These are phyloP conservation scores for Eumaeus atala DNA, from an alignment of 1,140 invertebrate species.

Conservation along the genomic window DNA sequence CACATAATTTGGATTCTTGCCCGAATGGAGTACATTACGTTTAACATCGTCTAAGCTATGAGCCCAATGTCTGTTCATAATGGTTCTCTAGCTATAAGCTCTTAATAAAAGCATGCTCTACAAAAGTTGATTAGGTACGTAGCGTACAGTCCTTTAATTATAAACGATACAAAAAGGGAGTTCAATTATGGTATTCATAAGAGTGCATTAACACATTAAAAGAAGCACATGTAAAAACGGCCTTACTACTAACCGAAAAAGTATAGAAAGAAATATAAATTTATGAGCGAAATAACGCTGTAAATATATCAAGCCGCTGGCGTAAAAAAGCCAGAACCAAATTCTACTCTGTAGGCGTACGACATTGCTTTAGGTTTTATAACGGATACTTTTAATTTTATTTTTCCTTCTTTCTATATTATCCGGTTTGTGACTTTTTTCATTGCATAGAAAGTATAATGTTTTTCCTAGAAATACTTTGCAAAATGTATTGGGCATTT, in stretches of 20 bases:
- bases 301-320: constrained; percentile 10
- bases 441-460: background rate
- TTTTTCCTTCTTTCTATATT: constrained; percentile 2
- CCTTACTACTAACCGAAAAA: constrained; percentile 9
- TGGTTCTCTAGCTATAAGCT: no score
- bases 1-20: no score
- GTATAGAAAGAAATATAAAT: constrained; percentile 10
- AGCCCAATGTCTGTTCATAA: no score
- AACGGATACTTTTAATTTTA: constrained; percentile 10
- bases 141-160: no score
- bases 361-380: constrained; percentile 10
- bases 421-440: constrained; percentile 4
- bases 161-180: no score
- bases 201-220: background rate
- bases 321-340: constrained; percentile 3
- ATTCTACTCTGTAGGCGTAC: constrained; percentile 7
- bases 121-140: no score
- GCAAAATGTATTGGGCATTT: no score
- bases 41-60: no score
- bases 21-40: no score
- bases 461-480: background rate
- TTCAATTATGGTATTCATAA: no score
- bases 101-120: no score
- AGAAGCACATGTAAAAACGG: background rate
- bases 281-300: constrained; percentile 11